These are phyloP conservation scores for Ancistrus triradiatus DNA, from an alignment of 2,113 vertebrate species.

Conservation along the genomic window DNA sequence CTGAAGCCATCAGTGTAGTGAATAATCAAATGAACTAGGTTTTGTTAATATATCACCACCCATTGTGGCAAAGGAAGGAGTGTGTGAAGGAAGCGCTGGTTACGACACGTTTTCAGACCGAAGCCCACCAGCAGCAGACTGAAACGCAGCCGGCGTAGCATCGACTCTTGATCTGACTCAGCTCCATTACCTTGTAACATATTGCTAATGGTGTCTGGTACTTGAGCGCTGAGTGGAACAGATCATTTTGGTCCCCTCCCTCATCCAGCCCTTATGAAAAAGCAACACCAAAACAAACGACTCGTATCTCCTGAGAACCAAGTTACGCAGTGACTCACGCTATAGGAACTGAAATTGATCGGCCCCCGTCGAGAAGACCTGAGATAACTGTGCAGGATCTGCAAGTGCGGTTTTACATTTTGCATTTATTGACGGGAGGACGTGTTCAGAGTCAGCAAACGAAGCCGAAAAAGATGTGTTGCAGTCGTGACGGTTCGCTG, in stretches of 20 bases:
- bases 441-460: no score
- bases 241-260: background rate
- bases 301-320: background rate
- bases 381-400: no score
- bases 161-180: slow-evolving; percentile 5
- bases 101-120: slow-evolving; percentile 33
- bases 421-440: no score
- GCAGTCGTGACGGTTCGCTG: no score
- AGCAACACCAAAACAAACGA: background rate
- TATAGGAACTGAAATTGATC: slow-evolving; percentile 16
- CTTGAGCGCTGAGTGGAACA: background rate
- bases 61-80: slow-evolving; percentile 5
- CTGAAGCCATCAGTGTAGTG: no score
- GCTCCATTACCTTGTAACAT: background rate
- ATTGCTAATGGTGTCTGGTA: background rate
- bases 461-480: no score
- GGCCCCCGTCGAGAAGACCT: no score
- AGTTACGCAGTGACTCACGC: slow-evolving; percentile 1
- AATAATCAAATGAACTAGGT: no score
- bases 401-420: no score
- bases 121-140: background rate
- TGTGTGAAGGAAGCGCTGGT: slow-evolving; percentile 6
- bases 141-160: background rate
- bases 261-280: background rate
- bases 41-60: no score